Evolutionary conservation across 2,797 vertebrate genomes (phyloP), one percentile per base, ranked within the genome.

Genomic region (Epinephelus malabaricus): DNA sequence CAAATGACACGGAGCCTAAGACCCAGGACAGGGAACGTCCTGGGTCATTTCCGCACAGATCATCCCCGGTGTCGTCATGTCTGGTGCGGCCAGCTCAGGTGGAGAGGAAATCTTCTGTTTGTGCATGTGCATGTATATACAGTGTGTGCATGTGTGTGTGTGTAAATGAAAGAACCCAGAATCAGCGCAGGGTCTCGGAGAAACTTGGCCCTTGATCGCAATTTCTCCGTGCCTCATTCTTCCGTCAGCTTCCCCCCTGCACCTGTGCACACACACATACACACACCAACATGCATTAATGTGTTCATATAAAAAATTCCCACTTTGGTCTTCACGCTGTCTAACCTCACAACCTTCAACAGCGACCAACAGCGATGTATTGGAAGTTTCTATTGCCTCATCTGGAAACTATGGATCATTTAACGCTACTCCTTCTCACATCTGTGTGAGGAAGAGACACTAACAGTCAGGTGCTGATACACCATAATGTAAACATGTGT

Each of bases 51-150:
- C 85, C 81, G 59, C 73, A 69, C 76, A 80, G 73, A 80, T 85
- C 78, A 62, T 9, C 69, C 59, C 49, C 5, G 27, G 61, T 86
- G 80, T 84, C 80, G 53, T 88, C 85, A 91, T 89, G 90, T 93
- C 92, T 93, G 71, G 65, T 4, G 50, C n/a, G 64, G 58, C 68
- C 72, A 68, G 69, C 56, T 81, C 78, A 90, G 82, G 58, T 90
- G 69, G 40, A 73, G 68, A 85, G 83, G 71, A 89, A 86, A 78
- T 82, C 60, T 62, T 65, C 25, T 46, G 34, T 66, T 70, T 69
- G 34, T 34, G 34, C 34, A 34, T 69, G 23, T 56, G 25, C 43
- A 53, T 82, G 66, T 82, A 64, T 72, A 40, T 78, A 65, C 45
- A 46, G 63, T 67, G 5, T 50, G 25, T 58, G 51, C 62, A 17